Percentiles rank a stretch among this genome's conserved stretches.
phyloP scores from a whole-genome alignment of 2,797 vertebrate genomes.

The Sardinella longiceps region DNA sequence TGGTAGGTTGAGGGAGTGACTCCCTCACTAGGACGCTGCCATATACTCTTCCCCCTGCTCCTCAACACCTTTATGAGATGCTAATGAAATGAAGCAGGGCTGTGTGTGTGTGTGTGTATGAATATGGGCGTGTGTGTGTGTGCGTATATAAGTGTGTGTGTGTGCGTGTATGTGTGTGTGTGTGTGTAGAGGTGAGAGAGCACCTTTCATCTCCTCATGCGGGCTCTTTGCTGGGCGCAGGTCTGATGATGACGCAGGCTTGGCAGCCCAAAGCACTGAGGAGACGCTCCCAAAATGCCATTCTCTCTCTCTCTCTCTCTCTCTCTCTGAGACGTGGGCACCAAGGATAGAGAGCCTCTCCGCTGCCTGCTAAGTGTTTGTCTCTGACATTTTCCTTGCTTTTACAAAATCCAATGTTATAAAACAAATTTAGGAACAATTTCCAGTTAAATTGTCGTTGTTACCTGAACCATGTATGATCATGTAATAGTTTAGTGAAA shows the following conservation, averaged over 20 bases:
- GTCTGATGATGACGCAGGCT: not conserved
- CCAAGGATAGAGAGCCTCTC: not conserved
- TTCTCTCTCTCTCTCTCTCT: slow-evolving; percentile 31
- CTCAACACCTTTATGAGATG: not conserved
- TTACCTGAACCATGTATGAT: too few relatives aligned
- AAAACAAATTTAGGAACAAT: not conserved
- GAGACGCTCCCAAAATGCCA: not conserved
- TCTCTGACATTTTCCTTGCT: not conserved
- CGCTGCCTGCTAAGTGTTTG: not conserved
- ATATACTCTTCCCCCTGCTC: not conserved
- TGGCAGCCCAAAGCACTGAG: not conserved
- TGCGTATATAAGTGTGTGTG: not conserved
- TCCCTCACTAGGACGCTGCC: not conserved
- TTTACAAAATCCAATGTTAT: not conserved
- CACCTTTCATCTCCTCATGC: not conserved
- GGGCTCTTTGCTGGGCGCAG: not conserved
- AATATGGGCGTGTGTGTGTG: not conserved
- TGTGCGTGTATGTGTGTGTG: not conserved
- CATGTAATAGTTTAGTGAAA: too few relatives aligned
- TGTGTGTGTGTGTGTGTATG: slow-evolving; percentile 12
- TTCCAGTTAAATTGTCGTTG: too few relatives aligned
- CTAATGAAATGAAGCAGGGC: not conserved
- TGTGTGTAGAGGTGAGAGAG: not conserved
- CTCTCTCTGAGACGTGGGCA: not conserved
- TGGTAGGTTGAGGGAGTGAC: too few relatives aligned